phyloP scores from a whole-genome alignment of 64 coral and sea anemone genomes.

The Dendrophyllia cribrosa region DNA sequence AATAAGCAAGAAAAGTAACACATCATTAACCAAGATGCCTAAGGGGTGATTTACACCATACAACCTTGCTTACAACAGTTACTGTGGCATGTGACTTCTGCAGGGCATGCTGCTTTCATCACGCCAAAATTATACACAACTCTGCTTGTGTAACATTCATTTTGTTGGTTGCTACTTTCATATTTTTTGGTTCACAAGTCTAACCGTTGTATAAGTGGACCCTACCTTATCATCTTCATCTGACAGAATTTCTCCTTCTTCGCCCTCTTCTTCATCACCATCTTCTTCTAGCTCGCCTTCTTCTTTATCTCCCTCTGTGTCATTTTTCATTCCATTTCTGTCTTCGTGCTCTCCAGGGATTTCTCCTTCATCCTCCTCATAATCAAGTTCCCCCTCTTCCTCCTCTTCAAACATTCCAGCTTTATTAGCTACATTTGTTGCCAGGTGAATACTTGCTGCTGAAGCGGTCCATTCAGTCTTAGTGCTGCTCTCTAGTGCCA shows the following conservation, averaged over 20 bases:
- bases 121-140: too few species aligned
- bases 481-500: neutral
- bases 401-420: constrained; percentile 72
- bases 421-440: constrained; percentile 37
- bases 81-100: too few species aligned
- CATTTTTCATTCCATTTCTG: constrained; percentile 36
- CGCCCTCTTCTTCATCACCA: constrained; percentile 63
- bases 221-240: constrained; percentile 63
- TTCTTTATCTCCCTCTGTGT: constrained; percentile 43
- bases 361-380: constrained; percentile 82
- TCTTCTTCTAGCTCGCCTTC: constrained; percentile 68
- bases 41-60: too few species aligned
- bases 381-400: constrained; percentile 80
- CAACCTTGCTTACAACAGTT: too few species aligned
- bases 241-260: constrained; percentile 80
- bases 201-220: too few species aligned
- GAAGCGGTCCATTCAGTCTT: constrained; percentile 41
- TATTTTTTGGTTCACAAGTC: too few species aligned
- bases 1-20: too few species aligned
- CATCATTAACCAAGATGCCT: too few species aligned
- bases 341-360: constrained; percentile 19
- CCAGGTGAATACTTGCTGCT: constrained; percentile 33
- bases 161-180: too few species aligned
- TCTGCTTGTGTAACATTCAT: too few species aligned
- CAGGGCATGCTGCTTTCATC: too few species aligned